Evolutionary conservation across 1,140 invertebrate species (phyloP).

Genomic region (Tenebrio molitor): DNA sequence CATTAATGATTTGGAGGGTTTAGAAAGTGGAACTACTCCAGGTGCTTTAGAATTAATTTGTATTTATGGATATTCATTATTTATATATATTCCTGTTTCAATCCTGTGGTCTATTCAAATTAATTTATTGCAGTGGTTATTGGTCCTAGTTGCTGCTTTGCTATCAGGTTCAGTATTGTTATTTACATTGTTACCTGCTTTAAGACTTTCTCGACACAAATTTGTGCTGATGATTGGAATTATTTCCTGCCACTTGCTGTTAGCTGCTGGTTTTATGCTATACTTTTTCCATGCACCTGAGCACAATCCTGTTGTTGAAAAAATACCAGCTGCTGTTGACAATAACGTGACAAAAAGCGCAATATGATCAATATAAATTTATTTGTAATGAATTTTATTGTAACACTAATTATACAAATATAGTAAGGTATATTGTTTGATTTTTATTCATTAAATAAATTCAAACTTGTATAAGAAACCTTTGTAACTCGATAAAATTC

Average conservation of each 20-base stretch:
- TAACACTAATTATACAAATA: slow-evolving; percentile 46
- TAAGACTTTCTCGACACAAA: slow-evolving; percentile 78
- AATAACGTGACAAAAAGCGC: slow-evolving; percentile 19
- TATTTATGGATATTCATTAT: slow-evolving; percentile 95
- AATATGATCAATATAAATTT: slow-evolving; percentile 38
- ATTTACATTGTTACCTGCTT: slow-evolving; percentile 83
- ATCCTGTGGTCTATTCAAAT: slow-evolving; percentile 93
- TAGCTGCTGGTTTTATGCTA: slow-evolving; percentile 89
- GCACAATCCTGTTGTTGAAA: not conserved
- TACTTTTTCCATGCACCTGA: slow-evolving; percentile 75
- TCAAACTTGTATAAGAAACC: slow-evolving; percentile 18
- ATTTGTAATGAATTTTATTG: slow-evolving; percentile 39
- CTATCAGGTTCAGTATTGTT: slow-evolving; percentile 90
- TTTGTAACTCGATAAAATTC: slow-evolving; percentile 8
- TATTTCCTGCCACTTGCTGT: slow-evolving; percentile 81
- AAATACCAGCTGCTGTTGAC: not conserved
- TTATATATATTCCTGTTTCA: slow-evolving; percentile 95
- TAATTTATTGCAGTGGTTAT: slow-evolving; percentile 86
- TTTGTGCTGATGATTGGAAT: slow-evolving; percentile 78
- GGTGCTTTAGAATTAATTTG: slow-evolving; percentile 89
- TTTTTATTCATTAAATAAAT: slow-evolving; percentile 2
- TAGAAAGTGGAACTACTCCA: slow-evolving; percentile 73
- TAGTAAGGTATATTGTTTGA: slow-evolving; percentile 23
- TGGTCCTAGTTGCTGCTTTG: slow-evolving; percentile 83
- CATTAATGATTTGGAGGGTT: slow-evolving; percentile 69